Conservation (phyloP, 1,140 invertebrate species). For the Aphaenogaster ashmeadi region DNA sequence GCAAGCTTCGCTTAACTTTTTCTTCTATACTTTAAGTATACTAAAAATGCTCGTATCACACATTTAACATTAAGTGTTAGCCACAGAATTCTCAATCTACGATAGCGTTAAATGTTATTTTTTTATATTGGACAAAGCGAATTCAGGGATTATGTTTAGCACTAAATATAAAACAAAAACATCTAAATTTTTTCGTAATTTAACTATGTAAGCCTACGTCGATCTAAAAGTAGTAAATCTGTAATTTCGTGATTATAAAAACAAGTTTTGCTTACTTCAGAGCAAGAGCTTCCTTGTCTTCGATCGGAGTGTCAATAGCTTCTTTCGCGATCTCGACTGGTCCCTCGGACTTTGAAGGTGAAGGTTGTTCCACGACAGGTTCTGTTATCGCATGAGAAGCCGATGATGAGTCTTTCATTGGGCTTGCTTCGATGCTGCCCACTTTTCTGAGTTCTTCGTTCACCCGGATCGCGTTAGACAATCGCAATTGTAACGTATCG, state of each 20-base stretch:
- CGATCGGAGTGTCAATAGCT: slow-evolving; percentile 81
- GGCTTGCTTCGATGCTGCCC: slow-evolving; percentile 78
- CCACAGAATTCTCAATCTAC: background rate
- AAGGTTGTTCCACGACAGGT: slow-evolving; percentile 77
- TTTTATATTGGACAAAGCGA: background rate
- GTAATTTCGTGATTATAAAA: background rate
- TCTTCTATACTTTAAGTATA: background rate
- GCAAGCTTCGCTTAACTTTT: background rate
- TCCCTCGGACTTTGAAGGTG: slow-evolving; percentile 79
- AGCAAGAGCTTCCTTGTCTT: slow-evolving; percentile 83
- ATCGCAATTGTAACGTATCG: slow-evolving; percentile 93
- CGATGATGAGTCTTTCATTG: slow-evolving; percentile 59
- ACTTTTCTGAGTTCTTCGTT: slow-evolving; percentile 88
- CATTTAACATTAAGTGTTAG: slow-evolving; percentile 28
- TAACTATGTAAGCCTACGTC: slow-evolving; percentile 5
- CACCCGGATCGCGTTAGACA: slow-evolving; percentile 93
- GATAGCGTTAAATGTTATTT: background rate
- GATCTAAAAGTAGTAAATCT: background rate
- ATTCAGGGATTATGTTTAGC: background rate
- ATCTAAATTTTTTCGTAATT: background rate
- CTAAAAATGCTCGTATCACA: background rate
- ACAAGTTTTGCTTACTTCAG: slow-evolving; percentile 81
- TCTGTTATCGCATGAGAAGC: slow-evolving; percentile 25
- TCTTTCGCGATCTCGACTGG: slow-evolving; percentile 84
- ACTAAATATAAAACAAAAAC: background rate